Conservation (phyloP, 2,888 invertebrate genomes). For the Pseudococcus viburni region DNA sequence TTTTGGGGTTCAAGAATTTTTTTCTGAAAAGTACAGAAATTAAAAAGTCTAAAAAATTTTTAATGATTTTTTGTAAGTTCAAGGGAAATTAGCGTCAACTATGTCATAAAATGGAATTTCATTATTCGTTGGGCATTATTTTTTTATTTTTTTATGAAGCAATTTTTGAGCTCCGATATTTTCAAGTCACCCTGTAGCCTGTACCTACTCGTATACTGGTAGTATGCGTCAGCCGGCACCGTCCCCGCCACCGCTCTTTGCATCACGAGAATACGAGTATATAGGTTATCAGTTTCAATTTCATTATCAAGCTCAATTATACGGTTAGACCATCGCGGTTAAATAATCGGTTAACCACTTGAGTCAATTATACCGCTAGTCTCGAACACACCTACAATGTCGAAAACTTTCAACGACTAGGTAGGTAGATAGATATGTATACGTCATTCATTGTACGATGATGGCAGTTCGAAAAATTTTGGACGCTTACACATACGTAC, state of each 20-base stretch:
- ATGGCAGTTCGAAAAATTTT: conserved; percentile 1
- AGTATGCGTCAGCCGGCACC: background rate
- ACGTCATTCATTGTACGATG: background rate
- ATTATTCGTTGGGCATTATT: no score
- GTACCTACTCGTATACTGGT: background rate
- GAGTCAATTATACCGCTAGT: conserved; percentile 39
- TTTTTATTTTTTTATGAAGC: no score
- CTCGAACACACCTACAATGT: conserved; percentile 41
- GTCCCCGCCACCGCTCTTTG: background rate
- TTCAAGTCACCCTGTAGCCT: no score
- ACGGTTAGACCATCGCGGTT: conserved; percentile 23
- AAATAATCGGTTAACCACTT: conserved; percentile 49
- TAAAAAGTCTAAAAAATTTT: no score
- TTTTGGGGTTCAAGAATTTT: no score
- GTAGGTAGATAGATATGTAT: background rate
- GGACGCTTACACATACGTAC: background rate
- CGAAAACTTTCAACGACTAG: conserved; percentile 24
- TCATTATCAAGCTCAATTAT: conserved; percentile 29
- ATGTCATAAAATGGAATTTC: no score
- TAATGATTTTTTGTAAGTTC: no score
- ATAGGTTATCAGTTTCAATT: conserved; percentile 41
- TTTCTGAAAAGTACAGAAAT: no score
- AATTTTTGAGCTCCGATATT: no score
- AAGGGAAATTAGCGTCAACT: no score
- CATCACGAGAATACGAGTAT: background rate